Base-by-base conservation (phyloP, 2,888 invertebrate species). In the Omphaloscelis lunosa region DNA sequence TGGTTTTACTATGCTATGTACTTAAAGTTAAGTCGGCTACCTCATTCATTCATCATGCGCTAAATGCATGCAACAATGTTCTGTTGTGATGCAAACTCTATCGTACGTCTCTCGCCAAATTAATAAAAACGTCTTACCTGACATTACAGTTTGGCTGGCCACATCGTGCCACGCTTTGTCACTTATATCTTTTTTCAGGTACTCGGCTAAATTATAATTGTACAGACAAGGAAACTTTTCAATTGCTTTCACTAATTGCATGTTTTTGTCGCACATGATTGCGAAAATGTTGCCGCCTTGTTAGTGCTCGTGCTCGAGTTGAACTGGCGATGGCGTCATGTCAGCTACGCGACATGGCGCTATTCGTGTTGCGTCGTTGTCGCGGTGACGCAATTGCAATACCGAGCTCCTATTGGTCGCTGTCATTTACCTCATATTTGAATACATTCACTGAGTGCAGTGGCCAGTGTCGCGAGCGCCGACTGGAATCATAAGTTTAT, bases 111-210 rank as follows among this genome's bases (percentile, higher is more conserved):
- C 11, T 61, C 51, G 34, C 29, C 58, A 59, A 41, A 79, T 48
- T 20, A 70, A 63, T 51, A n/a, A 70, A 72, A 84, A 45, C 23
- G 7, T 71, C 85, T 88, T 83, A 93, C 93, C 92, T 72, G 91
- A 75, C 59, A 91, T 82, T 71, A 87, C 75, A 69, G 88, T 88
- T 81, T 88, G 89, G 53, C 79, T 83, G 7, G 92, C 88, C 63
- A 93, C 90, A 85, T 92, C 93, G 48, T 67, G 82, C 93, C 93
- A 93, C 17, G 92, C 92, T 75, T 82, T 88, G 56, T 93, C 93
- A 23, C 90, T 90, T 7, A 90, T 68, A 65, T 93, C 92, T 81
- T 90, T 93, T 79, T 89, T 91, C 74, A 89, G 86, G 77, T 92
- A 93, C 48, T 93, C 93, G 2, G 80, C 75, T 62, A 90, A 80